Evolutionary conservation across 1,140 invertebrate genomes (phyloP).

Genomic region (Daktulosphaira vitifoliae): DNA sequence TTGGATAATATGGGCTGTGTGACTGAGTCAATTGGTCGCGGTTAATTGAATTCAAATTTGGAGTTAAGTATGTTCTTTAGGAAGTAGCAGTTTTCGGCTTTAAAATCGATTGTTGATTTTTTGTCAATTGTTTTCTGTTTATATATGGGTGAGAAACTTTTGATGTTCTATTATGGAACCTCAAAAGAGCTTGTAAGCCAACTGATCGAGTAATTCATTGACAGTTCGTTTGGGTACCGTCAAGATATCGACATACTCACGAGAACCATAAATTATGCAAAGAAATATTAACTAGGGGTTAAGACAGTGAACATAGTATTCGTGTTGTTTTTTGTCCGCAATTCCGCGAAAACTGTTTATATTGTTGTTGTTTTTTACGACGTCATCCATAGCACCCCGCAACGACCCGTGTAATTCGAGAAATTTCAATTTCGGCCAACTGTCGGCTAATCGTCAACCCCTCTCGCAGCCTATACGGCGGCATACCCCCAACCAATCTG

Average conservation of each 20-base stretch:
- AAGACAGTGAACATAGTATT: too few relatives aligned
- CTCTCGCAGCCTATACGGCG: not conserved
- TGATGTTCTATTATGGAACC: too few relatives aligned
- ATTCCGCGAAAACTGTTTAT: slow-evolving; percentile 1
- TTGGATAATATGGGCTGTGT: slow-evolving; percentile 19
- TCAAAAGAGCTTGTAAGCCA: too few relatives aligned
- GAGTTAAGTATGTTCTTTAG: slow-evolving; percentile 20
- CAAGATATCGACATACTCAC: not conserved
- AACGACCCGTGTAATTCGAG: slow-evolving; percentile 33
- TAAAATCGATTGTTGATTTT: not conserved
- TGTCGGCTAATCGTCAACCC: slow-evolving; percentile 29
- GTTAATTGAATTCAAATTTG: slow-evolving; percentile 31
- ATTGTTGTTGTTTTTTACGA: slow-evolving; percentile 28
- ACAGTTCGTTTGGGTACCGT: not conserved
- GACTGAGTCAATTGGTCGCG: slow-evolving; percentile 30
- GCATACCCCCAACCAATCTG: slow-evolving; percentile 23
- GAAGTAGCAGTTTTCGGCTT: not conserved
- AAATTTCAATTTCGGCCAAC: slow-evolving; percentile 33
- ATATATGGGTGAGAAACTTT: too few relatives aligned
- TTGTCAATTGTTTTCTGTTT: not conserved
- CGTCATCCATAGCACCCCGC: too few relatives aligned
- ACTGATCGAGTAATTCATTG: too few relatives aligned
- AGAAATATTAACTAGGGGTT: too few relatives aligned
- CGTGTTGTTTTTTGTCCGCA: not conserved
- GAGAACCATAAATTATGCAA: too few relatives aligned